Evolutionary conservation across 1,140 invertebrate genomes (phyloP).

Genomic region (Colletes gigas): DNA sequence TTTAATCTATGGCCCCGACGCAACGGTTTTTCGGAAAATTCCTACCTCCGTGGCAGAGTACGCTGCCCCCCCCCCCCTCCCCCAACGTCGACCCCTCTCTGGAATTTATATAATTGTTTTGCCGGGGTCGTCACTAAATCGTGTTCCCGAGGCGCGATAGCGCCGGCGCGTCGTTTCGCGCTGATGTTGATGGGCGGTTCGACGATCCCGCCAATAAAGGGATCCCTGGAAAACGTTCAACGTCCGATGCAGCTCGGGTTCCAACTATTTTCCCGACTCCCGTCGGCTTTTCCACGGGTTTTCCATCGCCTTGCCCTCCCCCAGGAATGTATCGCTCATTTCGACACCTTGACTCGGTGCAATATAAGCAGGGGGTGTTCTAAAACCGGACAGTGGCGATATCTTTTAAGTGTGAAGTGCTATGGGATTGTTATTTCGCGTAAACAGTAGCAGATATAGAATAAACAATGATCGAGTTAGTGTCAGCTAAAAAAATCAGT

Average conservation of each 20-base stretch:
- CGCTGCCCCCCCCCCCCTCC: not conserved
- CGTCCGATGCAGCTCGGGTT: conserved; percentile 57
- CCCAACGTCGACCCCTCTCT: conserved; percentile 21
- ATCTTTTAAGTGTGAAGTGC: no score
- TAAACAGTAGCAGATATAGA: no score
- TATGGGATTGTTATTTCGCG: no score
- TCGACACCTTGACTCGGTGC: no score
- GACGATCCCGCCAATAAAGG: conserved; percentile 74
- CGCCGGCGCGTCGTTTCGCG: conserved; percentile 58
- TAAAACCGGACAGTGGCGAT: no score
- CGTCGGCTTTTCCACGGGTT: conserved; percentile 7
- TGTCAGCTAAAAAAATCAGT: no score
- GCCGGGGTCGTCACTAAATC: conserved; percentile 77
- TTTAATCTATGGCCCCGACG: conserved; percentile 76
- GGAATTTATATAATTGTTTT: conserved; percentile 82
- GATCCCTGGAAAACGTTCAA: conserved; percentile 57
- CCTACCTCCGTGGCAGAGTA: conserved; percentile 45
- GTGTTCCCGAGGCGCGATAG: conserved; percentile 65
- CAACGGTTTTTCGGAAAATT: conserved; percentile 78
- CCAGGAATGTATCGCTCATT: no score
- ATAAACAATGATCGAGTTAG: no score
- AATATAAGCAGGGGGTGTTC: no score
- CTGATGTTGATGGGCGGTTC: conserved; percentile 72
- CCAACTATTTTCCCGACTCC: conserved; percentile 16
- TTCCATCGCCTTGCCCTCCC: no score